These are phyloP conservation scores for Poicephalus meyeri DNA, from an alignment of 2,113 vertebrate species.

Conservation along the genomic window DNA sequence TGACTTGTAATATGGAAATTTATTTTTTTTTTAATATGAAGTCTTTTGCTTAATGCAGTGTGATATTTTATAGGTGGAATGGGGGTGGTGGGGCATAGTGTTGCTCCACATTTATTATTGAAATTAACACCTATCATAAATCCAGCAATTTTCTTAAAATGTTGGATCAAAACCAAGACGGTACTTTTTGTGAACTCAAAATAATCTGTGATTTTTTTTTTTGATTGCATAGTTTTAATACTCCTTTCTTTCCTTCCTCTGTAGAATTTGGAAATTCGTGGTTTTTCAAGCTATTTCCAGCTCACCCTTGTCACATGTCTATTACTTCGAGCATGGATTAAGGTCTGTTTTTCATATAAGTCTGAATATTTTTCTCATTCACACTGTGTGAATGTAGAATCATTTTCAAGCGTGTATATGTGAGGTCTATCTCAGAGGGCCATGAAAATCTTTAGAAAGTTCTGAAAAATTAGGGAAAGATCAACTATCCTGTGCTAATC, in stretches of 20 bases:
- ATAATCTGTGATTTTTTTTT: neutral
- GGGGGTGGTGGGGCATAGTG: accelerated
- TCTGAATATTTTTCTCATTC: neutral
- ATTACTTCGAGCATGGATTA: neutral
- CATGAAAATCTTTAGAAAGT: neutral
- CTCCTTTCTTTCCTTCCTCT: neutral
- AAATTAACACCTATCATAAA: neutral
- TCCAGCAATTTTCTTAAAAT: neutral
- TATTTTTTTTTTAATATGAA: neutral
- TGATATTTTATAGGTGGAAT: neutral
- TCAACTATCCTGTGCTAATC: neutral
- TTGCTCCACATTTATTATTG: neutral
- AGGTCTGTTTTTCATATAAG: neutral
- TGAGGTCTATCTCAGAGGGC: neutral
- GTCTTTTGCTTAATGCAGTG: neutral
- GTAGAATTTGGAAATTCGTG: neutral
- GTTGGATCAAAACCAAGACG: neutral
- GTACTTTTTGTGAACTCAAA: neutral
- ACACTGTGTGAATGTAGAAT: neutral
- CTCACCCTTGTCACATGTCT: neutral
- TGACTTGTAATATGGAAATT: accelerated
- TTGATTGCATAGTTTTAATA: neutral
- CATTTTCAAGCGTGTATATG: neutral
- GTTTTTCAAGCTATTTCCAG: neutral
- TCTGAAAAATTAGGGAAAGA: neutral